A percentile compares a stretch with the other conserved stretches of the same genome.
Conservation (phyloP, 2,797 vertebrate genomes). For the Furcifer pardalis region DNA sequence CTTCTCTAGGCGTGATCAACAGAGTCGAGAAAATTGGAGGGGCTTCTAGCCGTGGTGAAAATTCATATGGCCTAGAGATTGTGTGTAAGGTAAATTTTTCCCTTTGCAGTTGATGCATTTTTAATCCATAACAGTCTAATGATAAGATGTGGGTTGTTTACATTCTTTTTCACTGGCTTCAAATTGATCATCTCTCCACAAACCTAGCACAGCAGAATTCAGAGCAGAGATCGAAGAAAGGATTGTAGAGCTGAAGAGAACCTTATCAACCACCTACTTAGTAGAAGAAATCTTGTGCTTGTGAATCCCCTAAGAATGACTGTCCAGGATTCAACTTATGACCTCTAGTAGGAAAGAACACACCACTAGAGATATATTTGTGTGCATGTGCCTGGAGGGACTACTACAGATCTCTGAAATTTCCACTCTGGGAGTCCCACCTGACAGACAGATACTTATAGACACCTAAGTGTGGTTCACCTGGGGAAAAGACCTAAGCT, state of each 20-base stretch:
- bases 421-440: no score
- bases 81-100: conserved; percentile 89
- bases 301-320: background rate
- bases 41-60: conserved; percentile 87
- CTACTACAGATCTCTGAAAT: no score
- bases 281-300: background rate
- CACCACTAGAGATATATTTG: background rate
- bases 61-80: conserved; percentile 88
- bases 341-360: background rate
- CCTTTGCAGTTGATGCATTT: background rate
- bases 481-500: no score
- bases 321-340: background rate
- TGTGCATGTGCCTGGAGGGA: no score
- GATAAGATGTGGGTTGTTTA: background rate
- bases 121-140: conserved; percentile 26
- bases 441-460: no score
- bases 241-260: background rate
- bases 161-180: background rate
- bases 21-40: conserved; percentile 94
- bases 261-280: no score
- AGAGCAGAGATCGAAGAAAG: background rate
- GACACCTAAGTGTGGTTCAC: no score
- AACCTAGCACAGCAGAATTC: background rate
- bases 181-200: background rate
- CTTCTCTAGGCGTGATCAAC: conserved; percentile 94